Percentiles rank a stretch among this genome's conserved stretches.
phyloP scores from a whole-genome alignment of 2,888 invertebrate species.

The Toxonevra muliebris region DNA sequence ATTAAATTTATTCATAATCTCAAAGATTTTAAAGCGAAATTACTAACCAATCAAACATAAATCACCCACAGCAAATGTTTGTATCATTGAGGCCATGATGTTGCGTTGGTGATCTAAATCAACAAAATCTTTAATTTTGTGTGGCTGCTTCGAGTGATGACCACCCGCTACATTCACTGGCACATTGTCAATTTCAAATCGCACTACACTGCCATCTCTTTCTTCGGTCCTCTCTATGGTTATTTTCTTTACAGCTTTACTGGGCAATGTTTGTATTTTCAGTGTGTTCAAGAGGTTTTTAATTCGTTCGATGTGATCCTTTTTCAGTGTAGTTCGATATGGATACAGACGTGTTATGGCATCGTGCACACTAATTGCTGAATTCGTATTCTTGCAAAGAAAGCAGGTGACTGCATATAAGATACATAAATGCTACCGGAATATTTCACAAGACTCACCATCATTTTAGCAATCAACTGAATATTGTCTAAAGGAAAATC shows the following conservation, averaged over 20 bases:
- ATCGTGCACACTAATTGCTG: slow-evolving; percentile 73
- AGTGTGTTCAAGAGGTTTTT: slow-evolving; percentile 76
- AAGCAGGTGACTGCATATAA: not conserved
- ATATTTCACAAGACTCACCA: slow-evolving; percentile 47
- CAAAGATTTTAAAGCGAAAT: not conserved
- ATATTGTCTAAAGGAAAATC: slow-evolving; percentile 92
- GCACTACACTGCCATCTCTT: slow-evolving; percentile 16
- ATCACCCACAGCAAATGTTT: slow-evolving; percentile 83
- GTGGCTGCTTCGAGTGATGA: slow-evolving; percentile 49
- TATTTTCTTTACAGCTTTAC: slow-evolving; percentile 45
- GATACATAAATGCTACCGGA: not conserved
- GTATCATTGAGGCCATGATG: slow-evolving; percentile 78
- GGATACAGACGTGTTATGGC: slow-evolving; percentile 85
- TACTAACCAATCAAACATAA: slow-evolving; percentile 80
- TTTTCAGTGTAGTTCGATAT: slow-evolving; percentile 79
- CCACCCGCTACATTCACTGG: slow-evolving; percentile 65
- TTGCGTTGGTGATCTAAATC: slow-evolving; percentile 82
- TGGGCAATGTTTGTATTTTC: slow-evolving; percentile 59
- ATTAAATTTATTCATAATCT: not conserved
- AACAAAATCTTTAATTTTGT: slow-evolving; percentile 65
- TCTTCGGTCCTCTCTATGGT: slow-evolving; percentile 18
- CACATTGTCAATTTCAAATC: slow-evolving; percentile 62
- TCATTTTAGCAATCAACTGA: slow-evolving; percentile 68
- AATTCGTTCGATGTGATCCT: slow-evolving; percentile 79
- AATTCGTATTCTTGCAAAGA: slow-evolving; percentile 74